phyloP scores from a whole-genome alignment of 2,113 vertebrate genomes.

The Dicerorhinus sumatrensis region DNA sequence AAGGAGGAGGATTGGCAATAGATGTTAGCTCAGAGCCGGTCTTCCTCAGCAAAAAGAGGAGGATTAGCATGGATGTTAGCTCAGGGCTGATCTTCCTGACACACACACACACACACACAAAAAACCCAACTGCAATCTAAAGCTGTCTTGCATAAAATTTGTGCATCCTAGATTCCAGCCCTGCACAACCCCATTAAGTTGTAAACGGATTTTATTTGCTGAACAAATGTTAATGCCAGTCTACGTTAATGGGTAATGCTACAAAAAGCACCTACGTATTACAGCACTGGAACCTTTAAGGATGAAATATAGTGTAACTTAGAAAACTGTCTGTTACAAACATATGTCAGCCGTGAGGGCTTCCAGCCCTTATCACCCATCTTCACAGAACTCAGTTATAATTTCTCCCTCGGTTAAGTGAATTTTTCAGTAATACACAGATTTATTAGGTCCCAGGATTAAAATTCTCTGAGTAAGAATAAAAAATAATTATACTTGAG shows the following conservation, averaged over 20 bases:
- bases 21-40: too few species aligned
- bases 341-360: constrained; percentile 41
- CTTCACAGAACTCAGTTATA: constrained; percentile 58
- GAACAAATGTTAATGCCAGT: constrained; percentile 63
- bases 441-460: constrained; percentile 72
- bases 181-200: background rate
- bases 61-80: too few species aligned
- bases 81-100: too few species aligned
- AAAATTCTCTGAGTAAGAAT: constrained; percentile 70
- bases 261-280: constrained; percentile 13
- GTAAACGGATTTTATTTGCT: constrained; percentile 77
- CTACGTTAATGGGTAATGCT: background rate
- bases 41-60: too few species aligned
- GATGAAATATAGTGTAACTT: constrained; percentile 54
- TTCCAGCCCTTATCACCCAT: constrained; percentile 30
- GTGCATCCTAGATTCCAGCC: background rate
- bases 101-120: too few species aligned
- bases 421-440: constrained; percentile 58
- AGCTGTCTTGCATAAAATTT: constrained; percentile 5
- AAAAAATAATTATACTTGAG: constrained; percentile 63
- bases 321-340: constrained; percentile 52
- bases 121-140: too few species aligned
- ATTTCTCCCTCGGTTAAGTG: constrained; percentile 63
- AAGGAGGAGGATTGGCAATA: too few species aligned
- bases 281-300: constrained; percentile 26